Percentiles rank a stretch among this genome's conserved stretches.
Evolutionary conservation across 2,113 vertebrate genomes (phyloP).

Genomic region (Zapornia atra): DNA sequence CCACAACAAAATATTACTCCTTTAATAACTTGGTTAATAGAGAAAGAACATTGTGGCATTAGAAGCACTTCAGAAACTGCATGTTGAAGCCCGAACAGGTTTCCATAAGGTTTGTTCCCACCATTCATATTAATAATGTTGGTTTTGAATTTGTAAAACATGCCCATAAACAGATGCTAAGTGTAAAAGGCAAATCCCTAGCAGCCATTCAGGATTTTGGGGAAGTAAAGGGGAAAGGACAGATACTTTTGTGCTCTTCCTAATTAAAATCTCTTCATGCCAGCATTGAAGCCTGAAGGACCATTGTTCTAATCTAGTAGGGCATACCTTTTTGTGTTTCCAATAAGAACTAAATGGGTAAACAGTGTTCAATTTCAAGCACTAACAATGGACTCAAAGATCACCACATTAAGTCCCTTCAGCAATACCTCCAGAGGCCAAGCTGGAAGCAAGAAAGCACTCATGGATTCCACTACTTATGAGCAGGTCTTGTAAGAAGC

Average conservation of each 20-base stretch:
- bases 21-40: neutral
- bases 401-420: neutral
- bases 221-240: neutral
- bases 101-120: neutral
- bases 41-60: neutral
- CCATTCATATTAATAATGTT: neutral
- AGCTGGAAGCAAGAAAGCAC: neutral
- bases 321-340: neutral
- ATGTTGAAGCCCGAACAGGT: neutral
- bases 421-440: neutral
- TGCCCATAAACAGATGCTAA: neutral
- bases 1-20: neutral
- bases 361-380: neutral
- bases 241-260: neutral
- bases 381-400: neutral
- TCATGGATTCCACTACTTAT: neutral
- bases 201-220: neutral
- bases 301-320: neutral
- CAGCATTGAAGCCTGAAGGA: fast-evolving
- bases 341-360: neutral
- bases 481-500: neutral
- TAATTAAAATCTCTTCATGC: neutral
- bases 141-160: neutral
- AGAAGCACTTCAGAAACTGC: neutral
- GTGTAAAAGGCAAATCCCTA: neutral